These are phyloP conservation scores for Cyprinodon tularosa DNA, from an alignment of 2,113 vertebrate species.

Conservation along the genomic window DNA sequence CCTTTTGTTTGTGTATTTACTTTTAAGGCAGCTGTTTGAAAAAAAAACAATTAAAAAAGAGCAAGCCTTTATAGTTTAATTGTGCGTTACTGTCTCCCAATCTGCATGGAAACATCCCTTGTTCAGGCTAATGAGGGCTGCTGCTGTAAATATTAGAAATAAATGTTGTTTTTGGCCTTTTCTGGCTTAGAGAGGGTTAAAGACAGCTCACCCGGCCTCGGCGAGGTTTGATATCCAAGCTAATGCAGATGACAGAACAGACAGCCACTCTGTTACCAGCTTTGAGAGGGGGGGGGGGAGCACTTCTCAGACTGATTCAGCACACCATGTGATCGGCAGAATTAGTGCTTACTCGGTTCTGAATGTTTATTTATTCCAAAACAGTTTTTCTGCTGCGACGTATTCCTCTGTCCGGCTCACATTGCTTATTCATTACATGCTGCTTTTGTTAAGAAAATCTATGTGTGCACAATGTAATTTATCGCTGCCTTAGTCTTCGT, in stretches of 20 bases:
- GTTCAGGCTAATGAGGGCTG: slow-evolving; percentile 23
- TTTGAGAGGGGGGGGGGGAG: slow-evolving; percentile 35
- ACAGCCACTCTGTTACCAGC: slow-evolving; percentile 35
- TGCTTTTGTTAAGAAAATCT: slow-evolving; percentile 43
- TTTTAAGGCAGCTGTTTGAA: slow-evolving; percentile 53
- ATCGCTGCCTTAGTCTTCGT: slow-evolving; percentile 43
- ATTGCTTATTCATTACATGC: slow-evolving; percentile 12
- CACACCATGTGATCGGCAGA: slow-evolving; percentile 52
- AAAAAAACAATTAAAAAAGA: slow-evolving; percentile 16
- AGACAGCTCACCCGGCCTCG: slow-evolving; percentile 34
- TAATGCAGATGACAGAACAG: slow-evolving; percentile 49
- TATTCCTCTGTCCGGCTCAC: slow-evolving; percentile 18
- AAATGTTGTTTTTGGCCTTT: slow-evolving; percentile 35
- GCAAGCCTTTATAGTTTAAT: slow-evolving; percentile 12
- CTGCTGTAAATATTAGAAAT: slow-evolving; percentile 57
- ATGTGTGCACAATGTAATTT: slow-evolving; percentile 45
- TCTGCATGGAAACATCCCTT: slow-evolving; percentile 65
- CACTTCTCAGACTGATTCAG: slow-evolving; percentile 42
- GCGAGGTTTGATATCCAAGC: slow-evolving; percentile 35
- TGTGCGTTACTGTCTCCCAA: slow-evolving; percentile 51
- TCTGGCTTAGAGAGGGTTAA: slow-evolving; percentile 49
- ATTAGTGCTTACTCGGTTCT: slow-evolving; percentile 44
- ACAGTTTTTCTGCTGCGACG: slow-evolving; percentile 24
- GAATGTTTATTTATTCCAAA: slow-evolving; percentile 42
- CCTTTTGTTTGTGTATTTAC: slow-evolving; percentile 47